Evolutionary conservation across 2,797 vertebrate species (phyloP).

Genomic region (Columba guinea): DNA sequence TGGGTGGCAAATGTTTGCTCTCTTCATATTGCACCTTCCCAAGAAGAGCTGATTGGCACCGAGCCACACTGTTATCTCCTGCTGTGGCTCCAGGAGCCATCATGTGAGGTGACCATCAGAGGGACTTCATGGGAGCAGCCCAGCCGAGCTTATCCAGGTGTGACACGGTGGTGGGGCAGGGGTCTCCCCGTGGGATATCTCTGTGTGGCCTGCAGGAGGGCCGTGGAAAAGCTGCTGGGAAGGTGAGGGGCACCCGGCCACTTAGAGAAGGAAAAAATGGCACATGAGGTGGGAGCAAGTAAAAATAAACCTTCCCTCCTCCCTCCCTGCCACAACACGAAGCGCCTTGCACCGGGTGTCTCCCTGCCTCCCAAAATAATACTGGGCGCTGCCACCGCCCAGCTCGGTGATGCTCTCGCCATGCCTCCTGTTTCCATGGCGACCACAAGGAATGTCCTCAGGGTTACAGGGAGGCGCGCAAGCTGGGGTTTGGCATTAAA

Average conservation of each 20-base stretch:
- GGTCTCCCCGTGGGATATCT: background rate
- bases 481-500: constrained; percentile 58
- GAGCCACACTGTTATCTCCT: background rate
- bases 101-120: background rate
- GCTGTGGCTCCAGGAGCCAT: background rate
- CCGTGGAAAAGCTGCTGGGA: background rate
- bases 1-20: background rate
- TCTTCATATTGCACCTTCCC: background rate
- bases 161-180: background rate
- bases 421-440: constrained; percentile 65
- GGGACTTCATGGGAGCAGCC: background rate
- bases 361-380: constrained; percentile 71
- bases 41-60: background rate
- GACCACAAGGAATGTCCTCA: constrained; percentile 62
- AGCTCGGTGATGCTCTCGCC: constrained; percentile 54
- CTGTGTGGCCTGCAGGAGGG: background rate
- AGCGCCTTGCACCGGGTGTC: constrained; percentile 62
- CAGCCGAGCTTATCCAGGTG: background rate
- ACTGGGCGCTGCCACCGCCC: constrained; percentile 51
- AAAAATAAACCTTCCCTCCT: constrained; percentile 63
- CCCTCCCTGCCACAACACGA: background rate
- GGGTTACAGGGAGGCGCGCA: constrained; percentile 62
- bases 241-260: background rate
- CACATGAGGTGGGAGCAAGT: constrained; percentile 29
- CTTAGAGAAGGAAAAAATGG: background rate